These are phyloP conservation scores for Latrodectus elegans DNA, from an alignment of 2,888 invertebrate species.

Conservation along the genomic window DNA sequence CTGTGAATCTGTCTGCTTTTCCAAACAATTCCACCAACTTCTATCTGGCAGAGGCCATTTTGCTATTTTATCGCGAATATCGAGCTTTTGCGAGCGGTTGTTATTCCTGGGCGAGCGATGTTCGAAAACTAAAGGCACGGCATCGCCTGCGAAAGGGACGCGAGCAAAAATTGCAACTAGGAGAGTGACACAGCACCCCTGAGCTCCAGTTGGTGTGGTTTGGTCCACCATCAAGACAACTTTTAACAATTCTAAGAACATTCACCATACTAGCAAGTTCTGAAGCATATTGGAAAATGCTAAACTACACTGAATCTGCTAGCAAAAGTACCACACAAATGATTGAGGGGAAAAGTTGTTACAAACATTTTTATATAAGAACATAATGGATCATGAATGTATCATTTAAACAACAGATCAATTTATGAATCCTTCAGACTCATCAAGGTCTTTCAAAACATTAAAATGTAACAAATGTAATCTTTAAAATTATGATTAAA, in stretches of 20 bases:
- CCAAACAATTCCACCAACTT: slow-evolving; percentile 31
- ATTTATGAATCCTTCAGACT: no score
- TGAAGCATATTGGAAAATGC: background rate
- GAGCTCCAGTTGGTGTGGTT: background rate
- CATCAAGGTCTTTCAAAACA: no score
- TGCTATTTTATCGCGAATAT: slow-evolving; percentile 59
- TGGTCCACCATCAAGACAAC: background rate
- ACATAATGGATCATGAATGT: no score
- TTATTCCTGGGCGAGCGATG: slow-evolving; percentile 12
- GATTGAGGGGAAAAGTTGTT: no score
- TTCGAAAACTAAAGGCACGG: slow-evolving; percentile 47
- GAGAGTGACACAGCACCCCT: background rate
- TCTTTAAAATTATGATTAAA: no score
- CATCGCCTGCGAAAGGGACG: slow-evolving; percentile 38
- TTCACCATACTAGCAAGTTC: background rate
- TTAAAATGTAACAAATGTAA: no score
- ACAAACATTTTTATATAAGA: no score
- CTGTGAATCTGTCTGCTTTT: slow-evolving; percentile 3
- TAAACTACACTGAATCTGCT: background rate
- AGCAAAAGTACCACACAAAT: no score
- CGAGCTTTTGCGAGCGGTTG: slow-evolving; percentile 29
- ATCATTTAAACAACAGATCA: no score
- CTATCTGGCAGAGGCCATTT: slow-evolving; percentile 13
- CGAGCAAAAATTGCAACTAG: slow-evolving; percentile 47
- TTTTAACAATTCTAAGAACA: background rate